phyloP scores from a whole-genome alignment of 2,113 vertebrate genomes.

The Calyptommatus sinebrachiatus region DNA sequence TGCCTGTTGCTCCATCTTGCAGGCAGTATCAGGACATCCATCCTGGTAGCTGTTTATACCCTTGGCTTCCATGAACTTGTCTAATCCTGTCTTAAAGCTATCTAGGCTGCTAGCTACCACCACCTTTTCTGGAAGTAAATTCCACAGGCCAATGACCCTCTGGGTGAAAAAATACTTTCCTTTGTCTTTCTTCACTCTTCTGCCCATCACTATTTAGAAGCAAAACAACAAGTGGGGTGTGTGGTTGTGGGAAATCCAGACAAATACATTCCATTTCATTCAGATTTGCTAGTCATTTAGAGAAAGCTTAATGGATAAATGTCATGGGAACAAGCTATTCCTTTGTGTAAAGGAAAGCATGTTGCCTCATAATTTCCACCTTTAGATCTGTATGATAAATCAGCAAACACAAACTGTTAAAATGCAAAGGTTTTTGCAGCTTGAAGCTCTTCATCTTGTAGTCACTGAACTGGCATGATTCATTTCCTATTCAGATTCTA shows the following conservation, averaged over 20 bases:
- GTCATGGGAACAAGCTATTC: slow-evolving; percentile 67
- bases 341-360: slow-evolving; percentile 40
- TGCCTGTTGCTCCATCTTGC: no score
- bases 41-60: no score
- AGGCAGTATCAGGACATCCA: no score
- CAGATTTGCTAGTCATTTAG: slow-evolving; percentile 70
- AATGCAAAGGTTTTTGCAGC: slow-evolving; percentile 57
- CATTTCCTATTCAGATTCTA: background rate
- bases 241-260: slow-evolving; percentile 30
- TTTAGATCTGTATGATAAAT: slow-evolving; percentile 55
- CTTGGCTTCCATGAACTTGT: no score
- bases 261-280: slow-evolving; percentile 55
- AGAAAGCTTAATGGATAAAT: slow-evolving; percentile 68
- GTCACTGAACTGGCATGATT: background rate
- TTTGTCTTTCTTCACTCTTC: no score
- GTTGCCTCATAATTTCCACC: slow-evolving; percentile 36
- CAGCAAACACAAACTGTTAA: slow-evolving; percentile 58
- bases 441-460: background rate
- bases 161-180: no score
- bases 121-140: no score
- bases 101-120: no score
- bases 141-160: no score
- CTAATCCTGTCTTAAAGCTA: no score
- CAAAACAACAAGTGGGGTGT: no score
- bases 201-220: no score